Evolutionary conservation across 2,113 vertebrate species (phyloP).

Genomic region (Peromyscus polionotus): DNA sequence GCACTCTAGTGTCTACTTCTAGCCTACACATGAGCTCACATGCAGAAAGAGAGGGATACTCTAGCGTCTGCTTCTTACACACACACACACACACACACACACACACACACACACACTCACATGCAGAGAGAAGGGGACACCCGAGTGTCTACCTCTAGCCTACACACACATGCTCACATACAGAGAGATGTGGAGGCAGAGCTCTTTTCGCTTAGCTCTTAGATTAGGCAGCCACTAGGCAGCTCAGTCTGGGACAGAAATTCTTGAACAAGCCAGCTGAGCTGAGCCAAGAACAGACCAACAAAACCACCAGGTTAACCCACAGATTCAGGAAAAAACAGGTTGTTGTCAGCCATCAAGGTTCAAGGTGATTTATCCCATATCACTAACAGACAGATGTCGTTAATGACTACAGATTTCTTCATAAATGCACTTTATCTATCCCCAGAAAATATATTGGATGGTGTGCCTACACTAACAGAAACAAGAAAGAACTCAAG

Average conservation of each 20-base stretch:
- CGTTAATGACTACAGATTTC: conserved; percentile 5
- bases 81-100: no score
- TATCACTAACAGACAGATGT: background rate
- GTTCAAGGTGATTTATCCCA: background rate
- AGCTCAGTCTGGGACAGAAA: background rate
- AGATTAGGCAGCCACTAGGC: background rate
- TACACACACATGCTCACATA: no score
- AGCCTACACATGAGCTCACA: no score
- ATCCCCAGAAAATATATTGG: background rate
- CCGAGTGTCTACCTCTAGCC: no score
- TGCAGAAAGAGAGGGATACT: background rate
- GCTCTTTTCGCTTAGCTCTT: background rate
- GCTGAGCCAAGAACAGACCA: background rate
- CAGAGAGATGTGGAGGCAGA: background rate
- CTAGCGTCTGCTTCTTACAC: no score
- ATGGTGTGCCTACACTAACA: background rate
- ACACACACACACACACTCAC: no score
- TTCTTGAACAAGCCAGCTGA: background rate
- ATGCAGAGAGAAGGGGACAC: background rate
- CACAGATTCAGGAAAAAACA: background rate
- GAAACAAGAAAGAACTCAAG: conserved; percentile 20
- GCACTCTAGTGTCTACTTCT: no score
- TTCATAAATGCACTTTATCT: background rate
- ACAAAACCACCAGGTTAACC: background rate
- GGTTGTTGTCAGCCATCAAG: background rate